Evolutionary conservation across 2,888 invertebrate species (phyloP), one percentile per base, ranked within the genome.

Genomic region (Crepidodera aurea): DNA sequence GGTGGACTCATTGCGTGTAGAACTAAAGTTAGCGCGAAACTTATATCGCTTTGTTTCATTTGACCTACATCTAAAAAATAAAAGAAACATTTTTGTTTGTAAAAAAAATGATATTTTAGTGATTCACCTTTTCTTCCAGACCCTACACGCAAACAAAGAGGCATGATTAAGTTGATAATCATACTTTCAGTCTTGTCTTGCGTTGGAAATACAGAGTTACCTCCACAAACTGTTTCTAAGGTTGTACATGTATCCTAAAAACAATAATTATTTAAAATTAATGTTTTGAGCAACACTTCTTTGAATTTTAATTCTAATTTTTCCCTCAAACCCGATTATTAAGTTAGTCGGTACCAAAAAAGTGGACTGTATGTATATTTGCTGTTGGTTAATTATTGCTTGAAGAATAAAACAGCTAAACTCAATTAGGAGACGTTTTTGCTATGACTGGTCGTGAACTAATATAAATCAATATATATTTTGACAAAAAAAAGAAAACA

Each of bases 101-200:
- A 5, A 7, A 37, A 25, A 32, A 10, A 32, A 10, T 32, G 10
- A 32, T 10, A n/a, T 4, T 7, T 32, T 32, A 71, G n/a, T 12
- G 10, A 19, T 18, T 13, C 81, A 94, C 94, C 97, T 86, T 94
- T 95, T 58, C 96, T 85, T 1, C 98, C 97, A 75, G 94, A 94
- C 15, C 98, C 98, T 22, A 98, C 95, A 71, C 97, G 86, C 69
- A 99, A 85, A 81, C 98, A 97, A 62, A 99, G 84, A 0, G 99
- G 99, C 86, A 99, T 93, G 66, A 99, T 88, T 66, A 99, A 85
- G 83, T 98, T 98, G 86, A 98, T 91, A 50, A 99, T 87, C 84
- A 97, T 92, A 74, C 95, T 94, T 83, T 98, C 97, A 7, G 96
- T 93, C 80, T 96, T 93, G 74, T 97, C 96, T 75, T 93, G 91